These are phyloP conservation scores for Mungos mungo DNA, from an alignment of 2,113 vertebrate species.

Conservation along the genomic window DNA sequence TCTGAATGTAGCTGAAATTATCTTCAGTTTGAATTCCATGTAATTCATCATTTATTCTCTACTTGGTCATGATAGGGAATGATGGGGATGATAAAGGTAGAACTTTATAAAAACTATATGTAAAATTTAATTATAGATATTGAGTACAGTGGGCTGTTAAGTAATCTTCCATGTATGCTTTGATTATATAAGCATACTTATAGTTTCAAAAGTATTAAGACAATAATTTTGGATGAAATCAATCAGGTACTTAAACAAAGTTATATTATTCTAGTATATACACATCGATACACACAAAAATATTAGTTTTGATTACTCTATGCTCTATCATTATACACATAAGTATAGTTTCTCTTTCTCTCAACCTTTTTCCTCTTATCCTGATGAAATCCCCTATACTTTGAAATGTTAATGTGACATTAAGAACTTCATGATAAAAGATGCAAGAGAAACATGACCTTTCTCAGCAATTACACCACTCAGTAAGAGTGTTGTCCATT, in stretches of 20 bases:
- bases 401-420: slow-evolving; percentile 1
- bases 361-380: neutral
- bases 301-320: neutral
- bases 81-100: neutral
- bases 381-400: neutral
- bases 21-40: neutral
- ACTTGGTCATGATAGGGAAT: neutral
- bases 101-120: neutral
- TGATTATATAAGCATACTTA: neutral
- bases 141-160: neutral
- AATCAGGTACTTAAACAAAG: neutral
- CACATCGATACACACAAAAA: neutral
- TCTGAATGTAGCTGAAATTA: neutral
- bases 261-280: neutral
- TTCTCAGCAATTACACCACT: neutral
- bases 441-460: neutral
- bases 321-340: neutral
- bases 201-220: slow-evolving; percentile 40
- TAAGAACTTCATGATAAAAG: neutral
- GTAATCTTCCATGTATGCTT: neutral
- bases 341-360: neutral
- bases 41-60: neutral
- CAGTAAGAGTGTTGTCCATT: neutral
- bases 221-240: slow-evolving; percentile 39
- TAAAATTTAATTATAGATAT: slow-evolving; percentile 43